Percentiles rank a stretch among this genome's conserved stretches.
These are phyloP conservation scores for Pempheris klunzingeri DNA, from an alignment of 2,797 vertebrate species.

Conservation along the genomic window DNA sequence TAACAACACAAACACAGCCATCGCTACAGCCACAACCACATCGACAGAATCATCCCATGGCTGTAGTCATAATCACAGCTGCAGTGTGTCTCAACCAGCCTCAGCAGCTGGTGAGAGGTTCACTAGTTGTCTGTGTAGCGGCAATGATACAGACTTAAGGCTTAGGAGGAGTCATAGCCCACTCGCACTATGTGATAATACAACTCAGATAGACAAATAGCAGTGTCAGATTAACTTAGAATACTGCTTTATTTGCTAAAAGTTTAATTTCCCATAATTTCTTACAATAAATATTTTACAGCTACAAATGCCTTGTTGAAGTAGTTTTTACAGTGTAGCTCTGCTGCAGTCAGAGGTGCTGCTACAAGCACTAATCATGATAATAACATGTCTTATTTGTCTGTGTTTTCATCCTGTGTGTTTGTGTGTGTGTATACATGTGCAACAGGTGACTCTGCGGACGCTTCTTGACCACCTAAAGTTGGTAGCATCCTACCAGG, in stretches of 20 bases:
- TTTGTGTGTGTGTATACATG: conserved; percentile 8
- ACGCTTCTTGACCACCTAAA: conserved; percentile 97
- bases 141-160: background rate
- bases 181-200: too few relatives aligned
- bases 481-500: conserved; percentile 94
- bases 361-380: conserved; percentile 56
- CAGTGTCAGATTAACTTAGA: background rate
- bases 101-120: background rate
- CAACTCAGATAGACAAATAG: too few relatives aligned
- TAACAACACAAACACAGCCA: background rate
- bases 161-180: too few relatives aligned
- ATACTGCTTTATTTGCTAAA: background rate
- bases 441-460: conserved; percentile 90
- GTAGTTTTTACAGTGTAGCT: conserved; percentile 3
- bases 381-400: conserved; percentile 56
- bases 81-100: background rate
- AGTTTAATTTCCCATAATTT: background rate
- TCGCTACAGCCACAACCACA: too few relatives aligned
- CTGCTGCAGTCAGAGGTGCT: conserved; percentile 13
- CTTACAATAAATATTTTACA: background rate
- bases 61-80: background rate
- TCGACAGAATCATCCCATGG: too few relatives aligned
- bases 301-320: background rate
- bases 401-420: conserved; percentile 10
- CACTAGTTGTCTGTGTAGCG: background rate